Evolutionary conservation across 1,140 invertebrate species (phyloP).

Genomic region (Ostrea denselamellosa): DNA sequence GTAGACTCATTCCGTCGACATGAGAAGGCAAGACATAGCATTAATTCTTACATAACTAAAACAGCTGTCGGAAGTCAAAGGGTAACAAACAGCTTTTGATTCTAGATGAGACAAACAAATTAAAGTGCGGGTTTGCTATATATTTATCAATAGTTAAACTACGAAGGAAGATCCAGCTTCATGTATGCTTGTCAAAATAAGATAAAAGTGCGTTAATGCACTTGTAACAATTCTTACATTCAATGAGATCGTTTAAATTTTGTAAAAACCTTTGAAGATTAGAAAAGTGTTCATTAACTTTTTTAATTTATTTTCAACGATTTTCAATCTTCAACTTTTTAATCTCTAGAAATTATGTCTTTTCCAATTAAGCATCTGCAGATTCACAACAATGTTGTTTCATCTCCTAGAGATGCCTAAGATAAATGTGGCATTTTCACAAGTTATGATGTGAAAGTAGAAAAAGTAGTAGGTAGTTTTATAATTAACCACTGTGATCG

Average conservation of each 20-base stretch:
- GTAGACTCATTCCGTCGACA: background rate
- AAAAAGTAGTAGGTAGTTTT: no score
- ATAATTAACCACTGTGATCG: no score
- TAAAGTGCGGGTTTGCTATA: slow-evolving; percentile 12
- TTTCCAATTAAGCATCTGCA: slow-evolving; percentile 10
- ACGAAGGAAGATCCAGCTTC: background rate
- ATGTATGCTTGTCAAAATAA: slow-evolving; percentile 26
- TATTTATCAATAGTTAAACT: slow-evolving; percentile 17
- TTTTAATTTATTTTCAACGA: background rate
- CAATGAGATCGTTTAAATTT: background rate
- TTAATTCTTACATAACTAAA: slow-evolving; percentile 36
- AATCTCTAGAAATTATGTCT: background rate
- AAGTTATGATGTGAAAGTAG: no score
- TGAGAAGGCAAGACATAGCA: background rate
- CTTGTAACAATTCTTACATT: slow-evolving; percentile 26
- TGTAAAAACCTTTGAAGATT: background rate
- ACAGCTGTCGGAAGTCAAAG: slow-evolving; percentile 11
- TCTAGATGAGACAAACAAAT: slow-evolving; percentile 30
- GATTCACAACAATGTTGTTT: background rate
- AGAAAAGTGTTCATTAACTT: slow-evolving; percentile 24
- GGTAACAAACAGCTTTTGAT: slow-evolving; percentile 12
- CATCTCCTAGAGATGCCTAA: no score
- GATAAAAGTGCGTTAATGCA: slow-evolving; percentile 30
- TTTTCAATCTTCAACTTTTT: background rate
- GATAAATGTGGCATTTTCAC: no score